These are phyloP conservation scores for Nymphalis urticae DNA, from an alignment of 2,888 invertebrate genomes.

Conservation along the genomic window DNA sequence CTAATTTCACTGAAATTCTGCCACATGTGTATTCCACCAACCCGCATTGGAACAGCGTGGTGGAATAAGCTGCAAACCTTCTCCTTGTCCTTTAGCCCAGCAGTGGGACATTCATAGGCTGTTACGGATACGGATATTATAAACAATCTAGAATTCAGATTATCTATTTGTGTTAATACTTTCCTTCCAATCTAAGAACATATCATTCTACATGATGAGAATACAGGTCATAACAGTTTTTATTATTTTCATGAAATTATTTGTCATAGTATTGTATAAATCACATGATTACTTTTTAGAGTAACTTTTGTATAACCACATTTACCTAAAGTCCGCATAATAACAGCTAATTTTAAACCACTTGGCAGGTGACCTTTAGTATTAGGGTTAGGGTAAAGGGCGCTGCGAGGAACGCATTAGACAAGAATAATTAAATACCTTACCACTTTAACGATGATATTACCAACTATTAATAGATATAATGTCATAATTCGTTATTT, in stretches of 20 bases:
- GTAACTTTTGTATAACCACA: not conserved
- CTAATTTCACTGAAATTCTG: no score
- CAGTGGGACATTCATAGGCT: no score
- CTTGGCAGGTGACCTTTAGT: slow-evolving; percentile 20
- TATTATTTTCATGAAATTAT: not conserved
- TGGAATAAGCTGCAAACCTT: no score
- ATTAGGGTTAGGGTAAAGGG: slow-evolving; percentile 21
- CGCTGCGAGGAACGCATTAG: slow-evolving; percentile 18
- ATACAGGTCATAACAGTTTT: not conserved
- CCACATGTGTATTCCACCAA: no score
- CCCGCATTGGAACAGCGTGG: no score
- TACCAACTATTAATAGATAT: not conserved
- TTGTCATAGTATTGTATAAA: not conserved
- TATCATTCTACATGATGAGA: not conserved
- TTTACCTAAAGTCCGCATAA: slow-evolving; percentile 12
- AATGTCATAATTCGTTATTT: no score
- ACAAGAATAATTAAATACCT: slow-evolving; percentile 24
- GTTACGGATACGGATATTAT: no score
- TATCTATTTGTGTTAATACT: slow-evolving; percentile 11
- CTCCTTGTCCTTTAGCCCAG: no score
- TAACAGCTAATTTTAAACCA: slow-evolving; percentile 20
- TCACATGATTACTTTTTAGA: not conserved
- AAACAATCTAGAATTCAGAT: no score
- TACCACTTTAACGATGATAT: slow-evolving; percentile 11
- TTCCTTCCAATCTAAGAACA: not conserved